Evolutionary conservation across 1,140 invertebrate genomes (phyloP), one percentile per base, ranked within the genome.

Genomic region (Triops cancriformis): DNA sequence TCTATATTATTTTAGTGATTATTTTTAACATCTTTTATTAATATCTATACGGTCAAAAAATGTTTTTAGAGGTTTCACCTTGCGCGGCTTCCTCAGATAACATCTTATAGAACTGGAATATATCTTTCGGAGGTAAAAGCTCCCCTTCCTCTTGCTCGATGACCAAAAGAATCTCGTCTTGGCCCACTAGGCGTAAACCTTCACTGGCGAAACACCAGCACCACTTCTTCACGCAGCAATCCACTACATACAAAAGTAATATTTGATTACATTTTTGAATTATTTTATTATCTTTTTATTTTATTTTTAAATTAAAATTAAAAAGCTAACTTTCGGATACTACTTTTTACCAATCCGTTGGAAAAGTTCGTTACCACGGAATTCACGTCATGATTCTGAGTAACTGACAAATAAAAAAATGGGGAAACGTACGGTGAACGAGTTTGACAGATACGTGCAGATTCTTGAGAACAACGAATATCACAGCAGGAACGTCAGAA

Each of bases 151-250:
- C 83, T n/a, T 87, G 88, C 84, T 95, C 93, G 11, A 96, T 84
- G 41, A 95, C 82, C 79, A 95, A 88, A 76, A 95, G 89, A 26
- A 96, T 85, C 86, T 96, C 94, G 84, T 95, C 93, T 83, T 95
- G 94, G 18, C 93, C 93, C 31, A 95, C 92, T 77, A 91, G 91
- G 74, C 90, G 89, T 82, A 96, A 85, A 26, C 94, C 94, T 80
- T 89, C 87, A 0, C 92, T 93, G 9, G 91, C 90, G 80, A 95
- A 91, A 84, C 92, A 93, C 90, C 94, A 94, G 79, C 92, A 93
- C 77, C 88, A 86, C 80, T 89, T 89, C 81, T 92, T 92, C 77
- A 94, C 89, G 84, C 93, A 95, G 84, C 93, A 95, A 81, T 91
- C 91, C 86, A 95, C 92, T 94, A 80, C 14, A 86, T 82, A 73